These are phyloP conservation scores for Crocidura indochinensis DNA, from an alignment of 2,797 vertebrate species.

Conservation along the genomic window DNA sequence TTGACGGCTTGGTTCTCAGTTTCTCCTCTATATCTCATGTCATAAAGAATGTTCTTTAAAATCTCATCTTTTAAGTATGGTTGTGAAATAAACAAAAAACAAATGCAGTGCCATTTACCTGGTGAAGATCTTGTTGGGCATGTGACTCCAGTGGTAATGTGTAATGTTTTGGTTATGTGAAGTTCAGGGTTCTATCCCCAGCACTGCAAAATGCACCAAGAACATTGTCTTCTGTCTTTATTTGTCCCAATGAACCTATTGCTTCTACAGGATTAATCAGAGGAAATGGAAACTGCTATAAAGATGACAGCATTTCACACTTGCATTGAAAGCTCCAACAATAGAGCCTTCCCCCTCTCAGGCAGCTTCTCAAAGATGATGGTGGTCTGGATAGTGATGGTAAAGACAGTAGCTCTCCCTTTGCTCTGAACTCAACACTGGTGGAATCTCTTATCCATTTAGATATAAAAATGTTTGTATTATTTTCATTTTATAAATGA, in stretches of 20 bases:
- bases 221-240: neutral
- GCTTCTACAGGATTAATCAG: neutral
- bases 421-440: neutral
- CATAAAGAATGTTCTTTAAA: constrained; percentile 32
- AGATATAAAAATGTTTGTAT: neutral
- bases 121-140: neutral
- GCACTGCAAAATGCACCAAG: neutral
- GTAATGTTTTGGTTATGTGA: too few relatives aligned
- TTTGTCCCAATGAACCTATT: neutral
- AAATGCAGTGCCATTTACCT: neutral
- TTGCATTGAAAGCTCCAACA: neutral
- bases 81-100: neutral
- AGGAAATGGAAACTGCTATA: neutral
- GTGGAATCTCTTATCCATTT: neutral
- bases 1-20: too few relatives aligned
- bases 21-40: neutral
- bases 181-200: too few relatives aligned
- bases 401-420: neutral
- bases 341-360: neutral
- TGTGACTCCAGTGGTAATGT: neutral
- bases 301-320: neutral
- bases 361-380: neutral
- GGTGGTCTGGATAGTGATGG: neutral
- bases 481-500: constrained; percentile 6
- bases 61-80: constrained; percentile 18